Evolutionary conservation across 37 sponge, comb jelly and placozoan species (phyloP).

Genomic region (Theonella swinhoei): DNA sequence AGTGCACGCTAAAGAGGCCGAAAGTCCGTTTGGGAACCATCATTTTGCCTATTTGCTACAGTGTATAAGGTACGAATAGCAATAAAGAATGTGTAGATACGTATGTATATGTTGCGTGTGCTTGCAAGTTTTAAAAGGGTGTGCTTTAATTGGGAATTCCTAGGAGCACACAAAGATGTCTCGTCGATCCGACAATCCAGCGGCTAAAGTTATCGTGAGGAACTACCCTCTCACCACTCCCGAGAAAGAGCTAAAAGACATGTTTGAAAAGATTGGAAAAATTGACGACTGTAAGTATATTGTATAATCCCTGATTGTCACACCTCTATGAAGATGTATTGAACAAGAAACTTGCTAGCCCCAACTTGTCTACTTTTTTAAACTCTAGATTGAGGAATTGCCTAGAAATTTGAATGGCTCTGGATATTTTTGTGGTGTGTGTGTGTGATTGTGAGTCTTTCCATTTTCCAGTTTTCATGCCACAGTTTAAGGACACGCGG

Average conservation of each 20-base stretch:
- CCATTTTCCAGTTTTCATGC: neutral
- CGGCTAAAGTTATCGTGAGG: slow-evolving; percentile 59
- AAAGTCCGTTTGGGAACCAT: neutral
- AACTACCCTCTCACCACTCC: slow-evolving; percentile 57
- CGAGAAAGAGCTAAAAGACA: slow-evolving; percentile 41
- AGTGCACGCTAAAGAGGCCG: too few relatives aligned
- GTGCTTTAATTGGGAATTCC: neutral
- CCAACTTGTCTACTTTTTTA: neutral
- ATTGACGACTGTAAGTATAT: slow-evolving; percentile 72
- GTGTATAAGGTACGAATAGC: too few relatives aligned
- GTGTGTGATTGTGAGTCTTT: neutral
- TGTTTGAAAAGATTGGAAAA: slow-evolving; percentile 80
- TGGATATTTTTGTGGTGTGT: neutral
- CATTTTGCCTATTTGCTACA: too few relatives aligned
- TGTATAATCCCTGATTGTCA: slow-evolving; percentile 1
- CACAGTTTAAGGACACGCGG: slow-evolving; percentile 36
- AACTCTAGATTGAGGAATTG: neutral
- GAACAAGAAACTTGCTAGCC: neutral
- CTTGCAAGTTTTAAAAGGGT: neutral
- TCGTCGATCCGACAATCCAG: slow-evolving; percentile 19
- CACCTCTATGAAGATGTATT: neutral
- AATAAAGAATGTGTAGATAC: too few relatives aligned
- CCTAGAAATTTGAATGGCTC: neutral
- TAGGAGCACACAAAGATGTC: neutral
- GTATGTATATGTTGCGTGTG: neutral